phyloP scores from a whole-genome alignment of 2,888 invertebrate species.

The Drosophila lacicola region DNA sequence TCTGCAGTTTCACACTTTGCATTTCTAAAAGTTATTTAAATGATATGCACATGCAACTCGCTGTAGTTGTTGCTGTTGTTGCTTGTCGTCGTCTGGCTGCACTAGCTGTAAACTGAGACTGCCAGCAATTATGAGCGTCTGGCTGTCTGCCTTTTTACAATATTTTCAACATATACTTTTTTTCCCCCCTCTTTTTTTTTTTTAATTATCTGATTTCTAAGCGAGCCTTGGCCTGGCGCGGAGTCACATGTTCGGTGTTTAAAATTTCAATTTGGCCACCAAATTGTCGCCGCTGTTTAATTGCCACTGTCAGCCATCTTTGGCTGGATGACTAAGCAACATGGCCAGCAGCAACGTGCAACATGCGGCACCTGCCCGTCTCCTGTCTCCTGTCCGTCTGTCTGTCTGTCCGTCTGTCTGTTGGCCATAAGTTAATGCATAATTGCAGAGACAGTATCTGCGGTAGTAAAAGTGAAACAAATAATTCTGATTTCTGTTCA shows the following conservation, averaged over 20 bases:
- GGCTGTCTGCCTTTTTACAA: constrained; percentile 72
- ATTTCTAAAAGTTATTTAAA: constrained; percentile 76
- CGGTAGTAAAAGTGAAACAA: constrained; percentile 67
- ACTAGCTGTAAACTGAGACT: constrained; percentile 66
- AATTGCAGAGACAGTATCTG: constrained; percentile 39
- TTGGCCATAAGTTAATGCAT: constrained; percentile 69
- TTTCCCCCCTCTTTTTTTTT: constrained; percentile 7
- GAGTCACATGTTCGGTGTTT: constrained; percentile 36
- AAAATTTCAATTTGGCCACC: constrained; percentile 70
- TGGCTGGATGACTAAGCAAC: constrained; percentile 61
- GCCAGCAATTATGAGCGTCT: constrained; percentile 78
- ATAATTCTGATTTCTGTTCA: constrained; percentile 50
- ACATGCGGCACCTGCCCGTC: neutral
- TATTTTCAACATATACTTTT: constrained; percentile 44
- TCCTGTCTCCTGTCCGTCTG: constrained; percentile 36
- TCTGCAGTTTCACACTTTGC: constrained; percentile 74
- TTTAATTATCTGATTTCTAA: constrained; percentile 77
- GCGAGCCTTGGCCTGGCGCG: constrained; percentile 22
- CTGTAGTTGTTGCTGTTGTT: constrained; percentile 21
- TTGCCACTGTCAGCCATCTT: constrained; percentile 58
- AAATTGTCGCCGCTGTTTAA: constrained; percentile 68
- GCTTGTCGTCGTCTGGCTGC: constrained; percentile 51
- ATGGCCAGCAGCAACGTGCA: constrained; percentile 6
- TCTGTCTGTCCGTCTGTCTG: constrained; percentile 33
- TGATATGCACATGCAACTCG: constrained; percentile 74